These are phyloP conservation scores for Gandaritis pyraliata DNA, from an alignment of 2,888 invertebrate genomes.

Conservation along the genomic window DNA sequence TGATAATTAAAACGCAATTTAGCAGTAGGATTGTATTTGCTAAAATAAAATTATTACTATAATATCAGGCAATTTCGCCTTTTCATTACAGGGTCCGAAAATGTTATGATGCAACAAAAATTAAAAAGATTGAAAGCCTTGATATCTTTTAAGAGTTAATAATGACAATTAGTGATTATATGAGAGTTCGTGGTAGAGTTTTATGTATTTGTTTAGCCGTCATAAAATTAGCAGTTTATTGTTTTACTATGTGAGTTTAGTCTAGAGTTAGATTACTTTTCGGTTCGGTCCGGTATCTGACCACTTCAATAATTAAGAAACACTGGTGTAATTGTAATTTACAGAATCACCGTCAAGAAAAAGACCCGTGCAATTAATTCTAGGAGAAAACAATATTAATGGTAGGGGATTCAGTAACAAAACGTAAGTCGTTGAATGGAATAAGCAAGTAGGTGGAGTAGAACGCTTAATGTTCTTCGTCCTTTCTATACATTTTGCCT, in stretches of 20 bases:
- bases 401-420: constrained; percentile 27
- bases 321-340: constrained; percentile 6
- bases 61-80: not conserved
- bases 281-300: not conserved
- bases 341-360: constrained; percentile 11
- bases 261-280: constrained; percentile 1
- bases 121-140: constrained; percentile 11
- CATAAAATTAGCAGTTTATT: constrained; percentile 32
- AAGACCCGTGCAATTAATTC: constrained; percentile 20
- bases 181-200: constrained; percentile 17
- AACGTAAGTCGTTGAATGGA: constrained; percentile 32
- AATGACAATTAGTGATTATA: constrained; percentile 30
- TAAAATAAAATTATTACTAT: constrained; percentile 3
- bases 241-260: constrained; percentile 10
- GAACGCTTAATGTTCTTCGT: constrained; percentile 25
- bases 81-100: constrained; percentile 5
- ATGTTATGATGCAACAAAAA: not conserved
- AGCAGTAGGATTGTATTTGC: constrained; percentile 6
- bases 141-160: constrained; percentile 32
- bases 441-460: constrained; percentile 31
- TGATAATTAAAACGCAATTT: constrained; percentile 24
- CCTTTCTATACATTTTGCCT: constrained; percentile 10
- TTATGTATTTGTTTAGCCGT: constrained; percentile 31
- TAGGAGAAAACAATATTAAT: constrained; percentile 30
- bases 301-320: not conserved